Conservation (phyloP, 2,113 vertebrate genomes). For the Heteronetta atricapilla region DNA sequence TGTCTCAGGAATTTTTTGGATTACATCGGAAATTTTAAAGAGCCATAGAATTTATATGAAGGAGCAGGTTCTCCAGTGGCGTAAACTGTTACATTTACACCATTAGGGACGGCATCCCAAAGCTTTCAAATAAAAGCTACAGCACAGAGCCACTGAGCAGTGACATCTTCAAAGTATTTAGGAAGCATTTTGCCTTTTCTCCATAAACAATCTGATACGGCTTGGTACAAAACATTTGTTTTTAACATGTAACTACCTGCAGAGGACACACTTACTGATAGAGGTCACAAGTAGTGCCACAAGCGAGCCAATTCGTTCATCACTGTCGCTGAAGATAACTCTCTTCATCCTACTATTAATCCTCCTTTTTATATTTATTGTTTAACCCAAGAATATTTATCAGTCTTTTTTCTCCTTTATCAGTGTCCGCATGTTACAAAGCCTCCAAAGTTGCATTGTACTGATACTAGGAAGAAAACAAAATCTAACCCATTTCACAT, state of each 20-base stretch:
- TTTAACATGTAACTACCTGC: not conserved
- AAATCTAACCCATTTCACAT: not conserved
- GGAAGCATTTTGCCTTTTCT: not conserved
- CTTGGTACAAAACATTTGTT: not conserved
- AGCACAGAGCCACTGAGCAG: fast-evolving
- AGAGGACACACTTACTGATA: not conserved
- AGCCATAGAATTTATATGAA: not conserved
- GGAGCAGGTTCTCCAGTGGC: too few species aligned
- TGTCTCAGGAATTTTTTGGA: fast-evolving
- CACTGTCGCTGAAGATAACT: not conserved
- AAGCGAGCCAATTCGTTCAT: not conserved
- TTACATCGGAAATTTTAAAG: not conserved
- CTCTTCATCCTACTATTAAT: not conserved
- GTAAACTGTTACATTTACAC: not conserved
- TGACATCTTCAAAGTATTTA: not conserved
- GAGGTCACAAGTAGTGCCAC: not conserved
- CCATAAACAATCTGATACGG: not conserved
- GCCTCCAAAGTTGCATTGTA: not conserved
- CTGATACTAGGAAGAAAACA: not conserved
- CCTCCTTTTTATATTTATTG: not conserved
- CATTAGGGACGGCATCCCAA: fast-evolving
- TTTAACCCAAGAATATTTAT: not conserved
- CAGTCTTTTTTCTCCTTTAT: not conserved
- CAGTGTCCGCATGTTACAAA: not conserved
- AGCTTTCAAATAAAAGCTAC: not conserved